Percentiles rank a stretch among this genome's conserved stretches.
Conservation (phyloP, 2,888 invertebrate genomes). For the Hermaeophaga mercurialis region DNA sequence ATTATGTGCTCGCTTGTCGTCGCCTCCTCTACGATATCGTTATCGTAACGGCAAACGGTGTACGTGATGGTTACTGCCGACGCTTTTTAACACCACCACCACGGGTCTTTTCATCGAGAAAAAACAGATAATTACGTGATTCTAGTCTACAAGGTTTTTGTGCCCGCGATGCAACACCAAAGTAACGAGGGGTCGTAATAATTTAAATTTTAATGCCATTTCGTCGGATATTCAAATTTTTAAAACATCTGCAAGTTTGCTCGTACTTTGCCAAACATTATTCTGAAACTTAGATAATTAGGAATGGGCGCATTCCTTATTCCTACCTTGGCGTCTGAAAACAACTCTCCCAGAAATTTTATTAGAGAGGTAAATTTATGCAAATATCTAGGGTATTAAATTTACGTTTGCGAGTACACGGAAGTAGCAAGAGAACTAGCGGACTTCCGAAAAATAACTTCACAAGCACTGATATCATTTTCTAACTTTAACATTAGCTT, state of each 20-base stretch:
- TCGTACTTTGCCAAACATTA: slow-evolving; percentile 40
- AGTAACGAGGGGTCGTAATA: slow-evolving; percentile 30
- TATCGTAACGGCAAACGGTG: slow-evolving; percentile 15
- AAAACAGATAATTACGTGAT: slow-evolving; percentile 30
- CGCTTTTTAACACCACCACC: slow-evolving; percentile 11
- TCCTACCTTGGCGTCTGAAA: slow-evolving; percentile 33
- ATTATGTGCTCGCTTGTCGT: slow-evolving; percentile 19
- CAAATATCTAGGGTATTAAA: slow-evolving; percentile 27
- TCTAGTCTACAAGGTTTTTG: slow-evolving; percentile 19
- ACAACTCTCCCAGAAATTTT: slow-evolving; percentile 34
- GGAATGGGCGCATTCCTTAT: slow-evolving; percentile 18
- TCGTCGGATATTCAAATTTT: slow-evolving; percentile 40
- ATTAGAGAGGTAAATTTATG: slow-evolving; percentile 37
- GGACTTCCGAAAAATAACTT: no score
- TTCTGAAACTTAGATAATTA: slow-evolving; percentile 41
- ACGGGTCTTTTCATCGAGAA: slow-evolving; percentile 6
- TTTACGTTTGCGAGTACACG: slow-evolving; percentile 19
- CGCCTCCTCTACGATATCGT: slow-evolving; percentile 24
- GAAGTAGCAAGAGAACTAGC: slow-evolving; percentile 9
- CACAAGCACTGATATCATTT: no score
- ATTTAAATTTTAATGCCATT: slow-evolving; percentile 38
- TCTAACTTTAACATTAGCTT: no score
- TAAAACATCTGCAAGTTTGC: slow-evolving; percentile 40
- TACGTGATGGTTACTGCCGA: slow-evolving; percentile 21
- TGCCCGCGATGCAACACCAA: slow-evolving; percentile 20